Conservation (phyloP, 2,797 vertebrate genomes). For the Poeciliopsis infans region DNA sequence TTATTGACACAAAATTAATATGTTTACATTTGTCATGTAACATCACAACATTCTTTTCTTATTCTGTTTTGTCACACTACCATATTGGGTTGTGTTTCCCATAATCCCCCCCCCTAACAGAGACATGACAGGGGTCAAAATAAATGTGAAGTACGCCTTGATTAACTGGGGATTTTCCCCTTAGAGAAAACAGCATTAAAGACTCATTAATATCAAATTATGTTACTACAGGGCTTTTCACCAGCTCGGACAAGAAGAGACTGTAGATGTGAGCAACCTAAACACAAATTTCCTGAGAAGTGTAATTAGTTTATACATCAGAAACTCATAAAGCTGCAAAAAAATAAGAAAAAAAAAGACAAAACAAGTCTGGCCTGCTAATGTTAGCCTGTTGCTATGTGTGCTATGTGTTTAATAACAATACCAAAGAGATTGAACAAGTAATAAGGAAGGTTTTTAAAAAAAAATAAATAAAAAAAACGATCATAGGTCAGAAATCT, state of each 20-base stretch:
- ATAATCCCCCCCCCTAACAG: neutral
- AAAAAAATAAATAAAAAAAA: neutral
- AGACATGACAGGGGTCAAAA: conserved; percentile 4
- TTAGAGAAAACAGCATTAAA: conserved; percentile 21
- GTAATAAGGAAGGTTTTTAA: neutral
- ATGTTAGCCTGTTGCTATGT: neutral
- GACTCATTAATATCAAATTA: conserved; percentile 17
- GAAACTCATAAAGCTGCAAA: neutral
- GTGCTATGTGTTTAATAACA: neutral
- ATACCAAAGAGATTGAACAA: neutral
- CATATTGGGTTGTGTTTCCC: neutral
- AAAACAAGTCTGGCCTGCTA: neutral
- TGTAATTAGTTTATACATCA: conserved; percentile 1
- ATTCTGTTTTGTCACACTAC: neutral
- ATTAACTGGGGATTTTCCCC: conserved; percentile 31
- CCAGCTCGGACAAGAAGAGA: conserved; percentile 15
- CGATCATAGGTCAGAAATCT: neutral
- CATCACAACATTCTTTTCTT: neutral
- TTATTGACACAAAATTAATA: neutral
- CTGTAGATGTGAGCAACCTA: conserved; percentile 5
- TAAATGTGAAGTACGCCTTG: conserved; percentile 4
- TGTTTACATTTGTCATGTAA: no score
- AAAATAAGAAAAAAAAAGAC: neutral
- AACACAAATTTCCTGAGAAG: neutral
- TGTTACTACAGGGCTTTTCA: conserved; percentile 17